Evolutionary conservation across 2,888 invertebrate genomes (phyloP).

Genomic region (Rhagium mordax): DNA sequence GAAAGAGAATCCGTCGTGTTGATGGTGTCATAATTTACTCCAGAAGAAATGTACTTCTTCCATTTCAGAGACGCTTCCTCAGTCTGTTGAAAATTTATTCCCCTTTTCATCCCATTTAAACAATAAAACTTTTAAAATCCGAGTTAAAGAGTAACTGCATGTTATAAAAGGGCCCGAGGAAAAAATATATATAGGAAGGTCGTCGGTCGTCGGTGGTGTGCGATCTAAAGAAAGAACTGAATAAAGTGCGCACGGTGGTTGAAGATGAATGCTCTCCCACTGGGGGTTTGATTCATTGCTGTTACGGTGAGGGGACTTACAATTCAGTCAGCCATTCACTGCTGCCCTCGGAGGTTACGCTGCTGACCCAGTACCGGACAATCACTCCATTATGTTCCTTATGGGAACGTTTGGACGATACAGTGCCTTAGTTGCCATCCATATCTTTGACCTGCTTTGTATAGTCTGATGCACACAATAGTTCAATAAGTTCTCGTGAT

Average conservation of each 20-base stretch:
- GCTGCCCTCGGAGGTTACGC: conserved; percentile 33
- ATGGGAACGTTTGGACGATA: conserved; percentile 2
- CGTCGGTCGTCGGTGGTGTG: conserved; percentile 22
- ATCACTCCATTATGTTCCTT: conserved; percentile 32
- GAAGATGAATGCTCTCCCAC: conserved; percentile 40
- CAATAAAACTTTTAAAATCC: conserved; percentile 16
- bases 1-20: not conserved
- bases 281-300: conserved; percentile 44
- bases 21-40: not conserved
- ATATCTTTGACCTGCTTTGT: conserved; percentile 28
- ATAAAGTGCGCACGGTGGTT: conserved; percentile 35
- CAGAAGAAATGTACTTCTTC: not conserved
- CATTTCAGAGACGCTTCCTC: not conserved
- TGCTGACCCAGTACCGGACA: conserved; percentile 38
- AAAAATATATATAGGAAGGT: conserved; percentile 24
- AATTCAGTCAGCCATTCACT: conserved; percentile 38
- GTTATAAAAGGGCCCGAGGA: conserved; percentile 21
- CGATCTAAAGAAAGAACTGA: conserved; percentile 24
- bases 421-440: not conserved
- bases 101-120: not conserved
- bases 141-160: conserved; percentile 14
- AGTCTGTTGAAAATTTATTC: conserved; percentile 10
- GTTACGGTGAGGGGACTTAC: conserved; percentile 29
- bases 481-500: conserved; percentile 4
- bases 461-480: conserved; percentile 8